phyloP scores from a whole-genome alignment of 2,888 invertebrate genomes.

The Sclerodermus sp. region DNA sequence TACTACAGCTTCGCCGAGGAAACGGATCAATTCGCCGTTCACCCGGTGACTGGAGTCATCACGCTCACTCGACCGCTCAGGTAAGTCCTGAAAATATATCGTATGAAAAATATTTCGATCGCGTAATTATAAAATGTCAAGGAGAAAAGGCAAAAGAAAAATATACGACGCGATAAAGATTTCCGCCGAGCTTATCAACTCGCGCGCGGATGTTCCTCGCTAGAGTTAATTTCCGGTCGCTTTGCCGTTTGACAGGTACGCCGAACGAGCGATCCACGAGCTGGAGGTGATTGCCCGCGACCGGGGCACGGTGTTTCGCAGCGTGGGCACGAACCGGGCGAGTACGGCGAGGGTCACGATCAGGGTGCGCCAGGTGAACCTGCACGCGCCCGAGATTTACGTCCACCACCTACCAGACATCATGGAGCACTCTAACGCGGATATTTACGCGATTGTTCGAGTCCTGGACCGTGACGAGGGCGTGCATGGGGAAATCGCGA shows the following conservation, averaged over 20 bases:
- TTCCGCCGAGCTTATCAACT: too few relatives aligned
- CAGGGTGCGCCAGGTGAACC: slow-evolving; percentile 77
- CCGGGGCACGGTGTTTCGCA: slow-evolving; percentile 69
- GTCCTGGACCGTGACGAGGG: slow-evolving; percentile 84
- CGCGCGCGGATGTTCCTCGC: too few relatives aligned
- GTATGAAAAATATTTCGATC: not conserved
- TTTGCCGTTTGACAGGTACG: slow-evolving; percentile 59
- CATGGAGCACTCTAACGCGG: slow-evolving; percentile 77
- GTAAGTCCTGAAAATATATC: slow-evolving; percentile 31
- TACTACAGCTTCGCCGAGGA: slow-evolving; percentile 88
- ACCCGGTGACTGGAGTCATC: slow-evolving; percentile 89
- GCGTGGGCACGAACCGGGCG: slow-evolving; percentile 62
- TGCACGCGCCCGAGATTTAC: slow-evolving; percentile 81
- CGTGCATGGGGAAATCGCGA: slow-evolving; percentile 79
- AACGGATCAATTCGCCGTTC: slow-evolving; percentile 86
- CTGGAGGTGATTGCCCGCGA: slow-evolving; percentile 84
- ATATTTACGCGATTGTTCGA: slow-evolving; percentile 86
- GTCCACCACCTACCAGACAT: slow-evolving; percentile 80
- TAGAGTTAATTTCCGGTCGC: too few relatives aligned
- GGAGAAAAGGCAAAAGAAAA: too few relatives aligned
- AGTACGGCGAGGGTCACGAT: slow-evolving; percentile 79
- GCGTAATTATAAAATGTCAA: too few relatives aligned
- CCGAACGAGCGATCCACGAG: slow-evolving; percentile 71
- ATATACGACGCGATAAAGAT: too few relatives aligned
- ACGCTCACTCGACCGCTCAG: slow-evolving; percentile 78